A percentile compares a stretch with the other conserved stretches of the same genome.
Conservation (phyloP, 2,113 vertebrate species). For the Syrrhaptes paradoxus region DNA sequence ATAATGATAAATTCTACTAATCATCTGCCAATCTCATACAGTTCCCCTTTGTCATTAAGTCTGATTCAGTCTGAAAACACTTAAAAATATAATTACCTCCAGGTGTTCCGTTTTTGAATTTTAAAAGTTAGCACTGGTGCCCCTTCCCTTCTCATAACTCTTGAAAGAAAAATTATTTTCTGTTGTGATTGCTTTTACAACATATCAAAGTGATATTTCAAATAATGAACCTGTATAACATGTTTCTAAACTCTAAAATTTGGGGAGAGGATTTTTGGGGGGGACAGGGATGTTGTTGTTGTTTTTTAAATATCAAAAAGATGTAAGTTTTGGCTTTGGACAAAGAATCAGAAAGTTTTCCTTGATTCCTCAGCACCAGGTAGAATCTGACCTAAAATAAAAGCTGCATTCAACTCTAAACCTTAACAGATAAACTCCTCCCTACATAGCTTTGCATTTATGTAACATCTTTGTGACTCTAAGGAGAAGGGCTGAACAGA, state of each 20-base stretch:
- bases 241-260: background rate
- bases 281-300: background rate
- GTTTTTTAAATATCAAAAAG: background rate
- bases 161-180: background rate
- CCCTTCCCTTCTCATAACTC: background rate
- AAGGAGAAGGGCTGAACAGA: background rate
- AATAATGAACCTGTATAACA: background rate
- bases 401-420: background rate
- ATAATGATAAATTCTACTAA: slow-evolving; percentile 8
- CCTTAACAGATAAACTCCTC: background rate
- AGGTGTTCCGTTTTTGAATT: background rate
- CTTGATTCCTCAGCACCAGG: background rate
- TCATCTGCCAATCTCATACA: background rate
- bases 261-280: background rate
- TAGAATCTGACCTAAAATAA: background rate
- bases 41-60: slow-evolving; percentile 9
- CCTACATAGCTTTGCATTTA: background rate
- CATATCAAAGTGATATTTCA: background rate
- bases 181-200: background rate
- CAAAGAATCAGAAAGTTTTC: background rate
- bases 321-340: background rate
- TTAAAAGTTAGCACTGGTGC: background rate
- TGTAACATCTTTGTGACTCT: background rate
- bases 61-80: slow-evolving; percentile 9
- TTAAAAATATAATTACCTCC: slow-evolving; percentile 12